A percentile compares a stretch with the other conserved stretches of the same genome.
Evolutionary conservation across 2,113 vertebrate species (phyloP).

Genomic region (Atherinomorus stipes): DNA sequence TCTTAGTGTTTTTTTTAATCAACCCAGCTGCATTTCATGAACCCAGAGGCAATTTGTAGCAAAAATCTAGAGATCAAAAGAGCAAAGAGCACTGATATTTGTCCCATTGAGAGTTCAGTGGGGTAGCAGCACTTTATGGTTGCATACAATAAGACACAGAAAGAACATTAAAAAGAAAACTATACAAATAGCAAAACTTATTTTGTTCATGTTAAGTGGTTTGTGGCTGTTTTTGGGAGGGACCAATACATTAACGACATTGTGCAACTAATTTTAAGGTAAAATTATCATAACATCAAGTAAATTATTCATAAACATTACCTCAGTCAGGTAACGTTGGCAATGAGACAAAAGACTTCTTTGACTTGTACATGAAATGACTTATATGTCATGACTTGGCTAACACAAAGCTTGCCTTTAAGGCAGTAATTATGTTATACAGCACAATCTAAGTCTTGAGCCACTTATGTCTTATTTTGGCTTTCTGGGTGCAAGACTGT

Average conservation of each 20-base stretch:
- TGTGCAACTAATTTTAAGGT: not conserved
- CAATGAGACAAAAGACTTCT: too few relatives aligned
- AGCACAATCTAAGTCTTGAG: not conserved
- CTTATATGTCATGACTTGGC: constrained; percentile 34
- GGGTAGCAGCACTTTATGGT: too few relatives aligned
- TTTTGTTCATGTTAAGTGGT: not conserved
- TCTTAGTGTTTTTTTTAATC: not conserved
- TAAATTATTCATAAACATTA: not conserved
- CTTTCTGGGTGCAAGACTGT: not conserved
- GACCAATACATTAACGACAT: too few relatives aligned
- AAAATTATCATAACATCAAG: not conserved
- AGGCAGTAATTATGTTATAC: constrained; percentile 51
- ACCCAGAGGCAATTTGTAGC: not conserved
- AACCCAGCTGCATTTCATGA: not conserved
- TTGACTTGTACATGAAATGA: too few relatives aligned
- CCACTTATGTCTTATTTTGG: not conserved
- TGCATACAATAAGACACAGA: too few relatives aligned
- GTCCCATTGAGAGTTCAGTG: too few relatives aligned
- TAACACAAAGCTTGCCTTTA: constrained; percentile 32
- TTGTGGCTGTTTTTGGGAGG: not conserved
- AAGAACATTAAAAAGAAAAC: too few relatives aligned
- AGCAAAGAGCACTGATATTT: too few relatives aligned
- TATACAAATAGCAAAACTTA: too few relatives aligned
- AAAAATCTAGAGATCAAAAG: not conserved
- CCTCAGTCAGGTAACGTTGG: not conserved